These are phyloP conservation scores for Etheostoma spectabile DNA, from an alignment of 2,113 vertebrate genomes.

Conservation along the genomic window DNA sequence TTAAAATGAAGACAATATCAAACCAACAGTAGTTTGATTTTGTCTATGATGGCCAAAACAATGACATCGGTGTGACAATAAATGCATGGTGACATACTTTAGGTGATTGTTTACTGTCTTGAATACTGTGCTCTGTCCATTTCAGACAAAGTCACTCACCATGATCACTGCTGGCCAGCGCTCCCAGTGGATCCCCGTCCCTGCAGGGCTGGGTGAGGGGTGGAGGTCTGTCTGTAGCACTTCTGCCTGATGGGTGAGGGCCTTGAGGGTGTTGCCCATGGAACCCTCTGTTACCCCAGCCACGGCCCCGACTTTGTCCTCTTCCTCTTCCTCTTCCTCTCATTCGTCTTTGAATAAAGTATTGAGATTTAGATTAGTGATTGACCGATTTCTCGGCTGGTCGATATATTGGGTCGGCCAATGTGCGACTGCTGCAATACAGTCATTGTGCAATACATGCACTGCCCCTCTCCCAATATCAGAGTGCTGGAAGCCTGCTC, in stretches of 20 bases:
- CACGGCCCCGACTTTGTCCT: slow-evolving; percentile 40
- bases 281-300: slow-evolving; percentile 56
- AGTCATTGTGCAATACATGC: too few relatives aligned
- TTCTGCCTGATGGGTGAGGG: background rate
- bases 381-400: too few relatives aligned
- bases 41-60: background rate
- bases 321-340: slow-evolving; percentile 65
- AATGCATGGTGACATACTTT: background rate
- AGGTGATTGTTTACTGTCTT: background rate
- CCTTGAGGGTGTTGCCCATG: slow-evolving; percentile 10
- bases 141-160: slow-evolving; percentile 60
- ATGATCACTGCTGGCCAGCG: slow-evolving; percentile 72
- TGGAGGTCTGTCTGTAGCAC: slow-evolving; percentile 10
- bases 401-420: too few relatives aligned
- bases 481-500: too few relatives aligned
- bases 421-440: too few relatives aligned
- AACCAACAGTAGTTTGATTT: background rate
- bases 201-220: slow-evolving; percentile 3
- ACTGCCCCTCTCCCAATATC: too few relatives aligned
- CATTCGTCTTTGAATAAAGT: slow-evolving; percentile 72
- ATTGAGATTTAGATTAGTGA: background rate
- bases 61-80: background rate
- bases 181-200: slow-evolving; percentile 79
- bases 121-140: too few relatives aligned
- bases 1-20: background rate